A percentile compares a stretch with the other conserved stretches of the same genome.
Evolutionary conservation across 2,888 invertebrate genomes (phyloP).

Genomic region (Bursaphelenchus okinawaensis): DNA sequence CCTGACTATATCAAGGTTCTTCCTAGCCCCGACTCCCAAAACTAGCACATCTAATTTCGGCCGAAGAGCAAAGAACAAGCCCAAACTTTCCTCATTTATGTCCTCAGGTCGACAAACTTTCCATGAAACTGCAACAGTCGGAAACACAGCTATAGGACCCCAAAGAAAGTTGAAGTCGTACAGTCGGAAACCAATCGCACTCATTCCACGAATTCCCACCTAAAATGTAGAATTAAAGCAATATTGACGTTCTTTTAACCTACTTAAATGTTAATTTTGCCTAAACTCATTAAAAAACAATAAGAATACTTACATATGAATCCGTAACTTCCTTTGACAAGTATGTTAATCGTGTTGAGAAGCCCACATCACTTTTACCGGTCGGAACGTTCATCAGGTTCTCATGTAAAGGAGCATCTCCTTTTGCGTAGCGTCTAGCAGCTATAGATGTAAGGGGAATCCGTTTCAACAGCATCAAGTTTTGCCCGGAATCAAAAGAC

Average conservation of each 20-base stretch:
- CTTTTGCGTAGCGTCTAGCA: not conserved
- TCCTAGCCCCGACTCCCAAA: slow-evolving; percentile 57
- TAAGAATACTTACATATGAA: not conserved
- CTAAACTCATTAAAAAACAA: no score
- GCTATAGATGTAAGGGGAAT: not conserved
- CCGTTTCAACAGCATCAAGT: not conserved
- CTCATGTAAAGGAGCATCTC: slow-evolving; percentile 29
- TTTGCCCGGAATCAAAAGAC: no score
- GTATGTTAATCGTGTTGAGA: slow-evolving; percentile 40
- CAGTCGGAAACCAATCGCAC: slow-evolving; percentile 49
- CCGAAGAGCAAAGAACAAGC: slow-evolving; percentile 73
- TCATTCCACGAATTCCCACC: slow-evolving; percentile 32
- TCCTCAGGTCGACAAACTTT: slow-evolving; percentile 62
- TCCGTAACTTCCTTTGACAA: slow-evolving; percentile 31
- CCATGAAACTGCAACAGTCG: slow-evolving; percentile 54
- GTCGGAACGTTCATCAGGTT: slow-evolving; percentile 40
- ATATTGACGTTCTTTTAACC: no score
- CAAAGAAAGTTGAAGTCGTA: slow-evolving; percentile 50
- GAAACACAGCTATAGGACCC: slow-evolving; percentile 55
- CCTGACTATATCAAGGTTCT: slow-evolving; percentile 46
- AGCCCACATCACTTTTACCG: slow-evolving; percentile 46
- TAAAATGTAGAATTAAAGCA: not conserved
- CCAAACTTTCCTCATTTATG: slow-evolving; percentile 72
- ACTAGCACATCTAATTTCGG: slow-evolving; percentile 69
- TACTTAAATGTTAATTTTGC: no score